Conservation (phyloP, 1,140 invertebrate genomes). For the Pemphigus obesinymphae region DNA sequence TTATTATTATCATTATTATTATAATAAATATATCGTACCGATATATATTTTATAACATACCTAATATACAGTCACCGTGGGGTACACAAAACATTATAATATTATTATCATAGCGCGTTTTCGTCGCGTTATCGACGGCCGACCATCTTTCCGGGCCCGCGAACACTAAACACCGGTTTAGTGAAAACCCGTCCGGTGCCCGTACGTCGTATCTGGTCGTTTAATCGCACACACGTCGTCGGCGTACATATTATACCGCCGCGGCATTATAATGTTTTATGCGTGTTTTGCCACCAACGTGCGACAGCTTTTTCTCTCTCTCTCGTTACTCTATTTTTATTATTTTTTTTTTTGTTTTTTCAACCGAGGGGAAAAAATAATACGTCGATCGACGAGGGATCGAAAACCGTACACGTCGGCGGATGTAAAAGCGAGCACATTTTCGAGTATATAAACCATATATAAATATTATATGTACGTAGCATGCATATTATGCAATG, state of each 20-base stretch:
- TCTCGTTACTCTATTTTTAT: background rate
- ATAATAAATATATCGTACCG: too few relatives aligned
- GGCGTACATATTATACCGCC: too few relatives aligned
- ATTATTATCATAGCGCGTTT: too few relatives aligned
- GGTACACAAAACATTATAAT: too few relatives aligned
- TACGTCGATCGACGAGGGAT: background rate
- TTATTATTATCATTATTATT: too few relatives aligned
- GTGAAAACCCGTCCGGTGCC: slow-evolving; percentile 35
- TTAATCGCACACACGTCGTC: slow-evolving; percentile 32
- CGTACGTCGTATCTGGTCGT: slow-evolving; percentile 21
- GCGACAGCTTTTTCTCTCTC: background rate
- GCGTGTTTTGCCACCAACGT: background rate
- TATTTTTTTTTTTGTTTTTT: background rate
- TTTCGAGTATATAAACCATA: background rate
- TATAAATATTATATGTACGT: background rate
- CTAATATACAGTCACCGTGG: too few relatives aligned
- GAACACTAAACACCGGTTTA: slow-evolving; percentile 41
- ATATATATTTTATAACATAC: too few relatives aligned
- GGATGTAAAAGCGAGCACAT: background rate
- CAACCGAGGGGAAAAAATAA: background rate
- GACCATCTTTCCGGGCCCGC: slow-evolving; percentile 32
- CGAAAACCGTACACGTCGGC: too few relatives aligned
- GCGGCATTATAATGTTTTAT: too few relatives aligned
- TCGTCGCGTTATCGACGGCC: background rate
- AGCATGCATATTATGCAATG: too few relatives aligned